Conservation (phyloP, 2,888 invertebrate species). For the Euzetes globulus region DNA sequence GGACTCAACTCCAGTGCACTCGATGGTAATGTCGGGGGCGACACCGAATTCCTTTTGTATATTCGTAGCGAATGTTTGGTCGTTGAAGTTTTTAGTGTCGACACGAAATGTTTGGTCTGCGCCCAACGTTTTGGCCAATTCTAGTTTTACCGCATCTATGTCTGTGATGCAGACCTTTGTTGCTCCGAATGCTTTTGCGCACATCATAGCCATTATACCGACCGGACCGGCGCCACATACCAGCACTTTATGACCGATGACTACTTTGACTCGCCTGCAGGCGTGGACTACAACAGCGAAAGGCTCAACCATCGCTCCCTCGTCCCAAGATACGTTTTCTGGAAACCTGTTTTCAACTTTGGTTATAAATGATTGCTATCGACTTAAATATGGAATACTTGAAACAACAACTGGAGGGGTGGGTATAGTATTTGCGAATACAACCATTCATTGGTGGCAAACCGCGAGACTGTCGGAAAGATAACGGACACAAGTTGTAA, state of each 20-base stretch:
- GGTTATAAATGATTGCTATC: conserved; percentile 39
- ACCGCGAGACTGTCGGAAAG: conserved; percentile 70
- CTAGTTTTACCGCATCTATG: conserved; percentile 43
- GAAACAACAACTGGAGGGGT: conserved; percentile 58
- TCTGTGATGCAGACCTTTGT: conserved; percentile 45
- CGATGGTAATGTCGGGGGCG: conserved; percentile 62
- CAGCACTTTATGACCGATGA: conserved; percentile 49
- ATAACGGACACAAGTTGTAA: conserved; percentile 82
- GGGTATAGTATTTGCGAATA: conserved; percentile 73
- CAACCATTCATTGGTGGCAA: conserved; percentile 89
- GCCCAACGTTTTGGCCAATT: conserved; percentile 47
- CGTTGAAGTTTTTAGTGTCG: conserved; percentile 34
- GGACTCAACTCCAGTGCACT: conserved; percentile 79
- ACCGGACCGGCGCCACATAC: conserved; percentile 47
- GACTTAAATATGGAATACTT: not conserved
- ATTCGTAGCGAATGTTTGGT: conserved; percentile 1
- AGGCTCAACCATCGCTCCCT: conserved; percentile 88
- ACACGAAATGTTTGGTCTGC: conserved; percentile 46
- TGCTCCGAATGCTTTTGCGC: conserved; percentile 45
- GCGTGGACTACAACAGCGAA: conserved; percentile 88
- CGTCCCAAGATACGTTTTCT: conserved; percentile 60
- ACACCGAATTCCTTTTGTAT: conserved; percentile 56
- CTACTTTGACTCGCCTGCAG: conserved; percentile 49
- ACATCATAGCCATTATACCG: conserved; percentile 45
- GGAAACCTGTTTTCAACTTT: conserved; percentile 39